phyloP scores from a whole-genome alignment of 2,888 invertebrate genomes.

The Cerastis leucographa region DNA sequence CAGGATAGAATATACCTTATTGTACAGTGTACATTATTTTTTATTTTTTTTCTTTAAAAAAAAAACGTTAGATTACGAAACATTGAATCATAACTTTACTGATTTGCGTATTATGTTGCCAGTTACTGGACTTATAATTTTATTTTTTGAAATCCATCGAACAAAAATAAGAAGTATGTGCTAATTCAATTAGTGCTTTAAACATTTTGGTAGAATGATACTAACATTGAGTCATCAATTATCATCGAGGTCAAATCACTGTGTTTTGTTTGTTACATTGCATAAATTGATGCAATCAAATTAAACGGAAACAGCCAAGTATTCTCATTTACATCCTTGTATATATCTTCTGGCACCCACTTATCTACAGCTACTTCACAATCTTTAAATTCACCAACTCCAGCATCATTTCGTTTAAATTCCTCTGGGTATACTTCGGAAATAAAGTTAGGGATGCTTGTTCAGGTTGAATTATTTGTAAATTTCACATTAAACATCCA shows the following conservation, averaged over 20 bases:
- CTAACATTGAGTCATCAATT: constrained; percentile 1
- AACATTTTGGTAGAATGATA: background rate
- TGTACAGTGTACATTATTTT: no score
- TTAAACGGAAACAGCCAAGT: background rate
- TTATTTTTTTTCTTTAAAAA: no score
- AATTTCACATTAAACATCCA: constrained; percentile 5
- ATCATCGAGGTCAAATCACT: background rate
- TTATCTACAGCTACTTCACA: no score
- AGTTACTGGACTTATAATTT: background rate
- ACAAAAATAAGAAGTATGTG: background rate
- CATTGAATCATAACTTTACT: no score
- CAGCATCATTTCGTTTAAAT: constrained; percentile 16
- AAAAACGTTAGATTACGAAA: no score
- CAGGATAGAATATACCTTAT: no score
- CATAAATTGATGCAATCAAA: background rate
- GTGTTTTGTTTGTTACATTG: background rate
- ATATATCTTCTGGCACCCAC: no score
- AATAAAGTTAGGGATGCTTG: background rate
- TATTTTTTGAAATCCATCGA: background rate
- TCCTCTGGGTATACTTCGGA: background rate
- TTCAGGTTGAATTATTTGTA: background rate
- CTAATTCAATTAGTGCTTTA: constrained; percentile 31
- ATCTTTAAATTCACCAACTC: background rate
- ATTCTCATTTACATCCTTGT: no score
- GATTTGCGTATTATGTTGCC: background rate